phyloP scores from a whole-genome alignment of 2,113 vertebrate species.

The Gallinago paraguaiae region DNA sequence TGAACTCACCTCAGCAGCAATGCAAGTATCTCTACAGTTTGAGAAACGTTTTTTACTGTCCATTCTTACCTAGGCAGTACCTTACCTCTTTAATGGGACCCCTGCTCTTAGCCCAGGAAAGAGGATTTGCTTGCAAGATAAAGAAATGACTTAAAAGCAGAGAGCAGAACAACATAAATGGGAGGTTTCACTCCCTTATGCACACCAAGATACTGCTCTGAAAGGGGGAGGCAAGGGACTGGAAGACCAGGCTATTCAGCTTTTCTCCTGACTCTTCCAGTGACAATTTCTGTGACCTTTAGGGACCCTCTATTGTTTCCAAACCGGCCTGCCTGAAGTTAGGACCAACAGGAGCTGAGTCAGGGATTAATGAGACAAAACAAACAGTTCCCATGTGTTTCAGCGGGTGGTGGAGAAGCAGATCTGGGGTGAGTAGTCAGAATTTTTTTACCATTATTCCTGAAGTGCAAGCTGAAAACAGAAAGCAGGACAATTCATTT shows the following conservation, averaged over 20 bases:
- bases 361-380: not conserved
- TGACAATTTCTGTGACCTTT: not conserved
- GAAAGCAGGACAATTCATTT: not conserved
- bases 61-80: fast-evolving
- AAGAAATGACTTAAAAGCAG: not conserved
- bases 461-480: not conserved
- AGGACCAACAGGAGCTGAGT: not conserved
- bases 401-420: not conserved
- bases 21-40: not conserved
- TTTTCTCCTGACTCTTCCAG: not conserved
- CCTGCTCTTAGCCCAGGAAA: not conserved
- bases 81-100: not conserved
- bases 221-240: fast-evolving
- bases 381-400: not conserved
- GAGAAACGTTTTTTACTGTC: not conserved
- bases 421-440: not conserved
- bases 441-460: not conserved
- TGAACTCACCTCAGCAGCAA: not conserved
- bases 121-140: not conserved
- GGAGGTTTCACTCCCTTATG: not conserved
- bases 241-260: not conserved
- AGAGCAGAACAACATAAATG: not conserved
- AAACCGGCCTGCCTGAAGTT: not conserved
- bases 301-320: not conserved
- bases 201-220: not conserved